Conservation (phyloP, 2,113 vertebrate species). For the Guaruba guarouba region DNA sequence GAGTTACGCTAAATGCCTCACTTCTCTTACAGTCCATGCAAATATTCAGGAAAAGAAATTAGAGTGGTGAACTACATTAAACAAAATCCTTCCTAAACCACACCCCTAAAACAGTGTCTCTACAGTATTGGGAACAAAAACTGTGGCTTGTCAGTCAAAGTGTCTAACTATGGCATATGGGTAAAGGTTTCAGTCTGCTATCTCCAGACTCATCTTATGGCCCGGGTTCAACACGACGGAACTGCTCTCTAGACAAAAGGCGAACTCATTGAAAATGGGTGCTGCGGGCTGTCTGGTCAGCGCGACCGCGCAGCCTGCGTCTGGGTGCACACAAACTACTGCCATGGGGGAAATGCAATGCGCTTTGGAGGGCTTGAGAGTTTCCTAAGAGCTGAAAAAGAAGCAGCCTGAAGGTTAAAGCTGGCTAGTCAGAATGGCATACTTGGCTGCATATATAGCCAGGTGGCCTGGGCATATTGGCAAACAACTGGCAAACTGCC, state of each 20-base stretch:
- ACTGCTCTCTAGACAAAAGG: constrained; percentile 77
- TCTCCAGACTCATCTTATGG: constrained; percentile 79
- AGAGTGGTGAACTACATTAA: constrained; percentile 62
- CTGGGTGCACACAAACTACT: constrained; percentile 79
- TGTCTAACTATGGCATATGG: constrained; percentile 79
- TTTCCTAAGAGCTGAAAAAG: constrained; percentile 82
- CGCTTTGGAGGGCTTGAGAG: constrained; percentile 77
- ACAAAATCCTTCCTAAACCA: constrained; percentile 64
- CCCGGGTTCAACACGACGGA: constrained; percentile 75
- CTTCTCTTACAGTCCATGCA: constrained; percentile 45
- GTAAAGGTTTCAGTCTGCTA: constrained; percentile 80
- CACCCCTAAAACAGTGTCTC: constrained; percentile 52
- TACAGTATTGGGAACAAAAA: constrained; percentile 69
- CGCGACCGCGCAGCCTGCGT: constrained; percentile 71
- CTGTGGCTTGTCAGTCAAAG: constrained; percentile 72
- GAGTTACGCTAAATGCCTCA: constrained; percentile 45
- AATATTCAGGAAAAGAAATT: constrained; percentile 46
- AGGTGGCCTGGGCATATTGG: constrained; percentile 95
- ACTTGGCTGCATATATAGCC: constrained; percentile 87
- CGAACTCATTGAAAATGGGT: constrained; percentile 77
- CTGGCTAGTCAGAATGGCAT: constrained; percentile 85
- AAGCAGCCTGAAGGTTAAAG: constrained; percentile 85
- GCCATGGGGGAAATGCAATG: constrained; percentile 74
- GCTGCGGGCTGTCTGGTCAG: constrained; percentile 80
- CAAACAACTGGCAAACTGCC: constrained; percentile 89